A percentile compares a stretch with the other conserved stretches of the same genome.
phyloP scores from a whole-genome alignment of 2,113 vertebrate genomes.

The Hemibagrus wyckioides region DNA sequence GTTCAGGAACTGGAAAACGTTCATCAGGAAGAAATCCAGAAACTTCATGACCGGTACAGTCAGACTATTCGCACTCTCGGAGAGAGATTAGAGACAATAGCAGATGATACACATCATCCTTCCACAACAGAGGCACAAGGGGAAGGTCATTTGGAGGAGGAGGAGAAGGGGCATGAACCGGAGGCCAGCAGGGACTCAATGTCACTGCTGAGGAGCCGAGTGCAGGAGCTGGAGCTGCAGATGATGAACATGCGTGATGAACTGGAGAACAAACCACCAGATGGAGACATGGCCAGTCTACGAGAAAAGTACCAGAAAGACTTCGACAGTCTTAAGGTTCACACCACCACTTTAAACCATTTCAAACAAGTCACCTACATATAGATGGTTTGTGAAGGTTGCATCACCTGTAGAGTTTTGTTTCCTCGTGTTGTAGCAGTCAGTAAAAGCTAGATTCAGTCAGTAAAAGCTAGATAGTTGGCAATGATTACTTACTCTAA shows the following conservation, averaged over 20 bases:
- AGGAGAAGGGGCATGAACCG: slow-evolving; percentile 34
- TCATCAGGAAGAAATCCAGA: slow-evolving; percentile 81
- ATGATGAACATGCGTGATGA: slow-evolving; percentile 90
- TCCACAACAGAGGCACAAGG: slow-evolving; percentile 44
- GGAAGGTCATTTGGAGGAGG: slow-evolving; percentile 33
- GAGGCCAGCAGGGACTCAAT: slow-evolving; percentile 69
- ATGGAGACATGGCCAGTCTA: slow-evolving; percentile 79
- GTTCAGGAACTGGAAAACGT: slow-evolving; percentile 81
- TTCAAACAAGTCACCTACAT: slow-evolving; percentile 9
- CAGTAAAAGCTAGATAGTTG: neutral
- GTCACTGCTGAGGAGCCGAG: slow-evolving; percentile 80
- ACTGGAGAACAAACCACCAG: slow-evolving; percentile 86
- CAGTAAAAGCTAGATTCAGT: neutral
- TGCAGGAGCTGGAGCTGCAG: slow-evolving; percentile 90
- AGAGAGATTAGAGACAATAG: slow-evolving; percentile 61
- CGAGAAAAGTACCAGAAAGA: slow-evolving; percentile 95
- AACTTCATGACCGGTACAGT: slow-evolving; percentile 78
- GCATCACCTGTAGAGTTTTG: slow-evolving; percentile 26
- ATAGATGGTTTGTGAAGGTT: slow-evolving; percentile 14
- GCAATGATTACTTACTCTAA: neutral
- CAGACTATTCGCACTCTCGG: slow-evolving; percentile 75
- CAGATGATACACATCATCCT: slow-evolving; percentile 25
- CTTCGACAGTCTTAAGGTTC: slow-evolving; percentile 97
- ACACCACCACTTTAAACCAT: slow-evolving; percentile 39
- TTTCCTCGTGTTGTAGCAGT: slow-evolving; percentile 37